Conservation (phyloP, 2,113 vertebrate genomes). For the Sclerurus mexicanus region DNA sequence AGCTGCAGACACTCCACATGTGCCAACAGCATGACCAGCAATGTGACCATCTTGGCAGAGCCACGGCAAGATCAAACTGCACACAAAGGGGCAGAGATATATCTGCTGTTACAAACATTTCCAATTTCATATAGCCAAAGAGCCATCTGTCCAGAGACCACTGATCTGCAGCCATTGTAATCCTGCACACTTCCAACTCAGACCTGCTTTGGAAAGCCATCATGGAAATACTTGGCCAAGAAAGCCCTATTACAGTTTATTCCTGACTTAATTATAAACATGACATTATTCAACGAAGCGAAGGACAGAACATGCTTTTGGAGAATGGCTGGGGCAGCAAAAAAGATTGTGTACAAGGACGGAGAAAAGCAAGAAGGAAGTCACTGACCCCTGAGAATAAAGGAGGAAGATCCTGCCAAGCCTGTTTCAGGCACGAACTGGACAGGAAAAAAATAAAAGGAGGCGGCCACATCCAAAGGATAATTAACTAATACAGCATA, state of each 20-base stretch:
- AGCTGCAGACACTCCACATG: not conserved
- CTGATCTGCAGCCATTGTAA: not conserved
- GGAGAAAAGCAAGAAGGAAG: not conserved
- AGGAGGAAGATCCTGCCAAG: not conserved
- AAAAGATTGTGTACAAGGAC: not conserved
- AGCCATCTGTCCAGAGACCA: not conserved
- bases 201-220: not conserved
- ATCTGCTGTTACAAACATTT: not conserved
- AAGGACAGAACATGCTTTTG: not conserved
- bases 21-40: not conserved
- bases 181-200: not conserved
- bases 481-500: not conserved
- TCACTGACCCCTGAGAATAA: not conserved
- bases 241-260: not conserved
- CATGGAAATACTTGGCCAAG: not conserved
- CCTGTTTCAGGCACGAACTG: not conserved
- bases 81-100: not conserved
- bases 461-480: fast-evolving
- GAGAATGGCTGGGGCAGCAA: not conserved
- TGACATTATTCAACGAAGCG: not conserved
- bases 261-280: not conserved
- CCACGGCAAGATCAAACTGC: not conserved
- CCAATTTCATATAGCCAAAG: not conserved
- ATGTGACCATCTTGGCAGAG: not conserved
- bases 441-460: not conserved